A percentile compares a stretch with the other conserved stretches of the same genome.
These are phyloP conservation scores for Hemiprocne comata DNA, from an alignment of 2,113 vertebrate genomes.

Conservation along the genomic window DNA sequence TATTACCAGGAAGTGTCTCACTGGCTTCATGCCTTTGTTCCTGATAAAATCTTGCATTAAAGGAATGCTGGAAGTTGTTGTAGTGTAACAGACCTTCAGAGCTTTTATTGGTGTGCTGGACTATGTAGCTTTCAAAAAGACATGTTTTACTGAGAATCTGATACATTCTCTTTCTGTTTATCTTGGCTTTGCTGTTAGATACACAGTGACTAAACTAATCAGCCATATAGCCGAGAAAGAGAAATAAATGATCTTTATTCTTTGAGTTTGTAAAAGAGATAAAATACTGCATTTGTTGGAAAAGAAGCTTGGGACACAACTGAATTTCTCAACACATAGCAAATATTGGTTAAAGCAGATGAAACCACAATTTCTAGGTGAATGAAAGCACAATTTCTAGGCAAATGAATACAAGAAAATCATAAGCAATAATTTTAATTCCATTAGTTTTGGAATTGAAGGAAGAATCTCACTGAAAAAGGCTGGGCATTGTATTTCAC, in stretches of 20 bases:
- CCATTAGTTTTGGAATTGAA: background rate
- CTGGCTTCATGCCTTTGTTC: background rate
- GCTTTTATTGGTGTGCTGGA: background rate
- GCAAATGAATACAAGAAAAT: background rate
- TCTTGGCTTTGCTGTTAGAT: background rate
- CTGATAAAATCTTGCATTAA: background rate
- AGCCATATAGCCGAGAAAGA: background rate
- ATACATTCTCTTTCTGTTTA: background rate
- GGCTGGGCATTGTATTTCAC: background rate
- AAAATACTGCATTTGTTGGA: background rate
- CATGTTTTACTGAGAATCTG: background rate
- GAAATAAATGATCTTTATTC: background rate
- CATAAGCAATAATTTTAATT: background rate
- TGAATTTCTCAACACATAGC: background rate
- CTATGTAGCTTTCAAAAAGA: background rate
- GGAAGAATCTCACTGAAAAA: background rate
- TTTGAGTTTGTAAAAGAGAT: background rate
- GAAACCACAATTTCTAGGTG: background rate
- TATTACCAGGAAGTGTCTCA: background rate
- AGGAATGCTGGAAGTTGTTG: background rate
- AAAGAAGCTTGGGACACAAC: background rate
- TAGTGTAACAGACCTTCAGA: background rate
- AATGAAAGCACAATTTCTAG: background rate
- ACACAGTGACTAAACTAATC: background rate
- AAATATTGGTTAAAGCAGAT: background rate